Conservation (phyloP, 2,888 invertebrate genomes). For the Pachydiplax longipennis region DNA sequence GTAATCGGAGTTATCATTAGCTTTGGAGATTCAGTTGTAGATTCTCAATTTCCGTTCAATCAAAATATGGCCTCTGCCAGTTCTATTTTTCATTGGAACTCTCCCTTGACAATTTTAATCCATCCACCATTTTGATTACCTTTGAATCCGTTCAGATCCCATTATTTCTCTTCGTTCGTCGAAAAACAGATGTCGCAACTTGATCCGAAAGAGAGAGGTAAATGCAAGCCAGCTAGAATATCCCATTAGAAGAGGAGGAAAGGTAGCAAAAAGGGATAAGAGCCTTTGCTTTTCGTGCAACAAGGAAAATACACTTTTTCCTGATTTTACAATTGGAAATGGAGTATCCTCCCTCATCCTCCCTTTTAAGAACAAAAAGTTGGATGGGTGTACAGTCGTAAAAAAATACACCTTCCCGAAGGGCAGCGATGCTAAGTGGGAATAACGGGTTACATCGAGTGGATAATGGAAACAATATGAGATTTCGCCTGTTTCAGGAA, state of each 20-base stretch:
- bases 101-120: not conserved
- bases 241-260: not conserved
- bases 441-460: conserved; percentile 40
- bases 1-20: not conserved
- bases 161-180: not conserved
- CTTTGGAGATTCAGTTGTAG: not conserved
- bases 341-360: not conserved
- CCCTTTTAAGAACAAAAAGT: too few relatives aligned
- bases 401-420: conserved; percentile 4
- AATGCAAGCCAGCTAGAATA: not conserved
- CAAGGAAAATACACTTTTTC: not conserved
- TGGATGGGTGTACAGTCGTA: too few relatives aligned
- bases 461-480: conserved; percentile 41
- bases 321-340: conserved; percentile 2
- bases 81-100: not conserved
- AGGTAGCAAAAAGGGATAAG: not conserved
- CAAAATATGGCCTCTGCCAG: not conserved
- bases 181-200: not conserved
- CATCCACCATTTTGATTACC: not conserved
- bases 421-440: conserved; percentile 1
- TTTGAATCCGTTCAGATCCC: not conserved
- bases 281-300: not conserved
- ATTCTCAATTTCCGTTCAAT: not conserved
- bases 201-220: not conserved
- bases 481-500: not conserved